Evolutionary conservation across 35 echinoderm and acorn worm species (phyloP).

Genomic region (Amphiura filiformis): DNA sequence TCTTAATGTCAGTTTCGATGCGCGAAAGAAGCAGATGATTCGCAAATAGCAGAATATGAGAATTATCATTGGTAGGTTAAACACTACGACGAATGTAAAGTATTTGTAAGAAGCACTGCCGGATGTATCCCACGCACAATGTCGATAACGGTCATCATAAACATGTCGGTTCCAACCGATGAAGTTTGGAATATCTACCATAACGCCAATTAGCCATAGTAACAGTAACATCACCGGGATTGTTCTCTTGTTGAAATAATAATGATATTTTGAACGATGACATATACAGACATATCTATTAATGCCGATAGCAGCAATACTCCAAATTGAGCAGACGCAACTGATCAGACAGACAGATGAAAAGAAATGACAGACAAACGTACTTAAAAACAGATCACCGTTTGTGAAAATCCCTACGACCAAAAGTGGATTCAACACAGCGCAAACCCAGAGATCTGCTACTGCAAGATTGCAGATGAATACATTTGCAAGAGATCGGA

Average conservation of each 20-base stretch:
- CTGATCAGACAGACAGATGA: conserved; percentile 57
- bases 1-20: too few relatives aligned
- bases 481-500: conserved; percentile 50
- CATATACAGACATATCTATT: conserved; percentile 55
- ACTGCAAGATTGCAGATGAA: conserved; percentile 83
- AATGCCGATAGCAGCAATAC: conserved; percentile 46
- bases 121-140: too few relatives aligned
- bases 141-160: too few relatives aligned
- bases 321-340: conserved; percentile 59
- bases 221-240: neutral
- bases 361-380: conserved; percentile 64
- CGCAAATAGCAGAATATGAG: too few relatives aligned
- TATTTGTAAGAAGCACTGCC: too few relatives aligned
- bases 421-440: conserved; percentile 52
- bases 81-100: too few relatives aligned
- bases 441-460: conserved; percentile 73
- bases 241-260: neutral
- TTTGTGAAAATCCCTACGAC: conserved; percentile 47
- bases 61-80: too few relatives aligned
- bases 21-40: too few relatives aligned
- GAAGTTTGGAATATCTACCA: neutral
- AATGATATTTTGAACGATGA: conserved; percentile 2
- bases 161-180: neutral
- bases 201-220: neutral
- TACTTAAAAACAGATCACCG: conserved; percentile 26